Evolutionary conservation across 2,797 vertebrate genomes (phyloP), one percentile per base, ranked within the genome.

Genomic region (Bucorvus abyssinicus): DNA sequence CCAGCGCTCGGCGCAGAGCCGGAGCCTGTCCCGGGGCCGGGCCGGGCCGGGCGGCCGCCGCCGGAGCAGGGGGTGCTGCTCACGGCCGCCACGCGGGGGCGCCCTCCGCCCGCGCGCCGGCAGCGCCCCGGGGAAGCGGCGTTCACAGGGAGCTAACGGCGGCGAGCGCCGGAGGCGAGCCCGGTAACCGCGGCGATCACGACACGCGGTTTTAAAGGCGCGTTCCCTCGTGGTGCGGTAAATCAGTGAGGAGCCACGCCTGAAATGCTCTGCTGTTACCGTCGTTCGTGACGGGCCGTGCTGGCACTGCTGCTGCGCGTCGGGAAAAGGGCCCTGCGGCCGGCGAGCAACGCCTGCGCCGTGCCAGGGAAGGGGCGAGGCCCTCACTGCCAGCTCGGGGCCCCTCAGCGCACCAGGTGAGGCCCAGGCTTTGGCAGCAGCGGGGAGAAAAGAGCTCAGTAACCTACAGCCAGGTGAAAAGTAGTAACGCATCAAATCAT

Each of bases 231-330:
- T 2, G 32, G 36, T 9, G 5, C 6, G 7, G 59, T 29, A 2
- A 5, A 4, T 9, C 7, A 10, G 0, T 1, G 29, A 14, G 14
- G 42, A 21, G 56, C 22, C 49, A 36, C n/a, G 5, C 5, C 23
- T 23, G 68, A 12, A 18, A 4, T 16, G 13, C 59, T 52, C 68
- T 3, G 45, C 23, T 18, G 1, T 3, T 7, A 8, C 5, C 9
- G 9, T 6, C 2, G 32, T 4, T 9, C 19, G 0, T 15, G 2
- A 9, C 2, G 3, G 42, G 44, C 47, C 1, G 56, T 1, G 4
- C 16, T 4, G 6, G 42, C 57, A 1, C 7, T 3, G 40, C 34
- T 19, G 2, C 73, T 4, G 56, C 22, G 11, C 12, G 0, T 8
- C 1, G 18, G 18, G 4, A 1, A 32, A 19, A 22, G 1, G 22